Conservation (phyloP, 2,888 invertebrate species). For the Poecilus cupreus region DNA sequence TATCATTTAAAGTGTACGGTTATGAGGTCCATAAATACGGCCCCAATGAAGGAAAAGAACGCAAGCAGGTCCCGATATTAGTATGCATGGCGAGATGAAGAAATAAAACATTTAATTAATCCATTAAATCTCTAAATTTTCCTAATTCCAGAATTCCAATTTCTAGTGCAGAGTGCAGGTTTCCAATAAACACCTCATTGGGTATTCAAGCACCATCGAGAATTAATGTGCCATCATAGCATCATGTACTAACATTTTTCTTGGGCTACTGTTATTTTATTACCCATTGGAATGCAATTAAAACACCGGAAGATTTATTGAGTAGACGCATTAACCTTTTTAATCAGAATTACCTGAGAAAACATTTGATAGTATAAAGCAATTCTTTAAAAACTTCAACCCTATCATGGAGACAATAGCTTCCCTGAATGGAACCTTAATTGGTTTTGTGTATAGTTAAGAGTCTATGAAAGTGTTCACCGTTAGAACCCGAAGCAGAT, state of each 20-base stretch:
- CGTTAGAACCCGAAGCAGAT: not conserved
- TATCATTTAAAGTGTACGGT: too few species aligned
- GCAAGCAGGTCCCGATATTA: not conserved
- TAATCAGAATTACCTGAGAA: not conserved
- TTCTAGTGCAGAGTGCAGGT: constrained; percentile 13
- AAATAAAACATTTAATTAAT: constrained; percentile 36
- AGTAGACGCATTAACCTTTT: not conserved
- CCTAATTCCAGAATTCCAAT: constrained; percentile 37
- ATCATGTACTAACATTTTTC: constrained; percentile 23
- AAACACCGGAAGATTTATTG: constrained; percentile 21
- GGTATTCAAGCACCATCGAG: constrained; percentile 11
- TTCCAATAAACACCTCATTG: constrained; percentile 26
- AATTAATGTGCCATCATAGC: constrained; percentile 23
- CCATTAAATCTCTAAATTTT: constrained; percentile 38
- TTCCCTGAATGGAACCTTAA: not conserved
- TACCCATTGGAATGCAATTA: constrained; percentile 32
- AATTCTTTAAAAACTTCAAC: constrained; percentile 11
- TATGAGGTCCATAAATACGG: not conserved
- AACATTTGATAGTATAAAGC: not conserved
- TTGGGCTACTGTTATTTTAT: constrained; percentile 31
- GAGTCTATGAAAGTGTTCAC: constrained; percentile 3
- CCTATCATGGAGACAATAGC: not conserved
- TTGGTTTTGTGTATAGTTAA: not conserved
- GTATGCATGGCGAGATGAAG: constrained; percentile 25
- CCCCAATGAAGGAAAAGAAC: not conserved